Conservation (phyloP, 2,797 vertebrate genomes). For the Cyprinodon diabolis region DNA sequence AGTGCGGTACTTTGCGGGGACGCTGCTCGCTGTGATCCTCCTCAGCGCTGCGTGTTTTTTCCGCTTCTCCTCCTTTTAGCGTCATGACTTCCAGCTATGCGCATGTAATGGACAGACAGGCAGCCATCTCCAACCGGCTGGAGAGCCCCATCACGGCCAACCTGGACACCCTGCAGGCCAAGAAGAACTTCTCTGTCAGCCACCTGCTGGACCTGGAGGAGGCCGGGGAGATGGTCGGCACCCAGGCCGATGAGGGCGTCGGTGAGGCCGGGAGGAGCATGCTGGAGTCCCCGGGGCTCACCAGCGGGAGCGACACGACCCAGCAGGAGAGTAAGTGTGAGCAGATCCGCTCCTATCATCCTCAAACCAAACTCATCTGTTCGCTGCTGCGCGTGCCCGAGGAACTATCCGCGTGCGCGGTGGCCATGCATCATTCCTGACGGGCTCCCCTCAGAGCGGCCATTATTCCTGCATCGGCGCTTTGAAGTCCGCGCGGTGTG, state of each 20-base stretch:
- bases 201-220: slow-evolving; percentile 99
- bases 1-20: slow-evolving; percentile 47
- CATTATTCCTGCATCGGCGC: slow-evolving; percentile 67
- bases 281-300: slow-evolving; percentile 95
- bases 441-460: slow-evolving; percentile 46
- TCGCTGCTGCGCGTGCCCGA: slow-evolving; percentile 34
- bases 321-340: slow-evolving; percentile 95
- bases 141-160: slow-evolving; percentile 88
- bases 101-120: slow-evolving; percentile 94
- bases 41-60: slow-evolving; percentile 32
- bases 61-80: slow-evolving; percentile 53
- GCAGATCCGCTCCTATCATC: slow-evolving; percentile 1
- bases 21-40: slow-evolving; percentile 44
- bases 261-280: slow-evolving; percentile 91
- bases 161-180: slow-evolving; percentile 94
- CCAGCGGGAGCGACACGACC: slow-evolving; percentile 96
- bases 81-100: slow-evolving; percentile 97
- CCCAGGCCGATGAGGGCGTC: slow-evolving; percentile 89
- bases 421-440: slow-evolving; percentile 60
- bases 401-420: slow-evolving; percentile 43
- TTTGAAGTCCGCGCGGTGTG: slow-evolving; percentile 66
- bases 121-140: slow-evolving; percentile 88
- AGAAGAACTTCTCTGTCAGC: slow-evolving; percentile 99
- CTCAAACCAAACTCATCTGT: slow-evolving; percentile 25
- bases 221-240: slow-evolving; percentile 91